Conservation (phyloP, 2,113 vertebrate species). For the Empidonax traillii region DNA sequence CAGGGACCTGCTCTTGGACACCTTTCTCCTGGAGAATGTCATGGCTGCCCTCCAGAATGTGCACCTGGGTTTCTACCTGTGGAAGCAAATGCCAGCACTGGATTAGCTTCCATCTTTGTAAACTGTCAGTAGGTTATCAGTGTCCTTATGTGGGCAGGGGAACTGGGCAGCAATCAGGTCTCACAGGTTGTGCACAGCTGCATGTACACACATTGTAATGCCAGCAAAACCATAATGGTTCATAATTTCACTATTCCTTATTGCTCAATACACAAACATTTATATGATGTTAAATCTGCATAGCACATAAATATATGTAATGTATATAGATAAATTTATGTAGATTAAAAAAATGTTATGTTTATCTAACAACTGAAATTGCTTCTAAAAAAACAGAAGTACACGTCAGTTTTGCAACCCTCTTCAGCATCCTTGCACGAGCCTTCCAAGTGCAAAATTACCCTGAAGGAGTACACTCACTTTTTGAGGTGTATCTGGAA, state of each 20-base stretch:
- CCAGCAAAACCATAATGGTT: neutral
- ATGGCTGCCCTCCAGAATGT: neutral
- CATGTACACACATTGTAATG: neutral
- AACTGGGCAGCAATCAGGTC: neutral
- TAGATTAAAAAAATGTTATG: neutral
- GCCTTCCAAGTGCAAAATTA: neutral
- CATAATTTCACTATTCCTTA: neutral
- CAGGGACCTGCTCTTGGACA: neutral
- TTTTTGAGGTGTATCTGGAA: neutral
- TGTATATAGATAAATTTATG: fast-evolving
- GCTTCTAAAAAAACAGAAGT: neutral
- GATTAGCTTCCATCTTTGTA: neutral
- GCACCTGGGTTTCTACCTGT: neutral
- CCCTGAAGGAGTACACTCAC: neutral
- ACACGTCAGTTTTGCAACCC: neutral
- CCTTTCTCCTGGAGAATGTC: neutral
- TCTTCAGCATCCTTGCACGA: neutral
- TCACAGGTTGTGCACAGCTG: neutral
- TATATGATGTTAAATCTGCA: neutral
- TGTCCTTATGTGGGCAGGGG: neutral
- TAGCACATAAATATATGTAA: neutral
- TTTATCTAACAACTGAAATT: neutral
- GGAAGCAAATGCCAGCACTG: neutral
- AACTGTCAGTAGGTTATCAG: neutral
- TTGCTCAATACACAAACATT: neutral